A percentile compares a stretch with the other conserved stretches of the same genome.
phyloP scores from a whole-genome alignment of 2,888 invertebrate species.

The Melanophora roralis region DNA sequence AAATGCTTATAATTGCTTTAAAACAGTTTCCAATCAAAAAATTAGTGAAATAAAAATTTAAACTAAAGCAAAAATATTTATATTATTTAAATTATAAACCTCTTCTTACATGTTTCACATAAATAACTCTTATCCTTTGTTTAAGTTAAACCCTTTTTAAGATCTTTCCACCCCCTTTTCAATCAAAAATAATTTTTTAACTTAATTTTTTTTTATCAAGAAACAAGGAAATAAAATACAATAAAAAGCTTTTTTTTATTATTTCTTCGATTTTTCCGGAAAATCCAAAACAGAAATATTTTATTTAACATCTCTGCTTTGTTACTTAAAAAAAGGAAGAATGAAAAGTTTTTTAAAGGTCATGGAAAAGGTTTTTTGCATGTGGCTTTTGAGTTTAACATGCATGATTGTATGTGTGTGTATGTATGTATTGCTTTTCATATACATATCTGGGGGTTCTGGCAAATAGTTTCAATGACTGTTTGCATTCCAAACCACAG shows the following conservation, averaged over 20 bases:
- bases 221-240: neutral
- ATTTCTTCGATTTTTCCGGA: conserved; percentile 24
- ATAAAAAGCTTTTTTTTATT: conserved; percentile 42
- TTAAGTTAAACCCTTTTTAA: neutral
- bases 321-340: neutral
- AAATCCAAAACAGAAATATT: neutral
- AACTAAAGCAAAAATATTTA: too few relatives aligned
- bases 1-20: too few relatives aligned
- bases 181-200: neutral
- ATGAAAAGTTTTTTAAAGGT: conserved; percentile 52
- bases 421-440: neutral
- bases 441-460: neutral
- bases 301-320: neutral
- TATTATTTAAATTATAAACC: too few relatives aligned
- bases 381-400: conserved; percentile 13
- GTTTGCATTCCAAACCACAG: conserved; percentile 11
- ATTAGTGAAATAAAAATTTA: too few relatives aligned
- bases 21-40: too few relatives aligned
- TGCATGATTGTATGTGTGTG: neutral
- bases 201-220: conserved; percentile 5
- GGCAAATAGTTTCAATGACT: too few relatives aligned
- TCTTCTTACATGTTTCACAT: too few relatives aligned
- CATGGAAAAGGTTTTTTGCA: conserved; percentile 44
- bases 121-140: too few relatives aligned
- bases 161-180: neutral